Conservation (phyloP, 2,797 vertebrate species). For the Melanotaenia trifasciata region DNA sequence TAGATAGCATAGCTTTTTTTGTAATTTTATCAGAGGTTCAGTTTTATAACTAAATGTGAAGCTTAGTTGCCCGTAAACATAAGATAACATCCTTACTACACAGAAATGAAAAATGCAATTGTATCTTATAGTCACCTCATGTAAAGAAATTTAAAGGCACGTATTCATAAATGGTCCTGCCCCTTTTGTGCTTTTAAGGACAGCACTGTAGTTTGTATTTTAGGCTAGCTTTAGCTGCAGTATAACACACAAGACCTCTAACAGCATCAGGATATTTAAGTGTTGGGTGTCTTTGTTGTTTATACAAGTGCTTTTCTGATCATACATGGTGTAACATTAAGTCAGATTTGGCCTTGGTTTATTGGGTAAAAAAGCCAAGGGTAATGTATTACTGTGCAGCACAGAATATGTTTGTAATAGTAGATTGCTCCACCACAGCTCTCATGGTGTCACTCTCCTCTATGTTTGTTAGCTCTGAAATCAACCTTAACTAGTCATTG, state of each 20-base stretch:
- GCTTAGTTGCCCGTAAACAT: neutral
- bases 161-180: neutral
- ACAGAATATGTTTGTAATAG: neutral
- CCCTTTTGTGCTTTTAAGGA: neutral
- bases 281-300: too few relatives aligned
- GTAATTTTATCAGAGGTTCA: too few relatives aligned
- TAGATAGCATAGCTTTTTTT: too few relatives aligned
- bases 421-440: neutral
- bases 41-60: neutral
- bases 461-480: slow-evolving; percentile 2
- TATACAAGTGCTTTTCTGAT: neutral
- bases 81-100: neutral
- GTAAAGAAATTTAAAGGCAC: neutral
- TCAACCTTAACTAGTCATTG: neutral
- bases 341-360: neutral
- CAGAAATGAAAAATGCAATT: neutral
- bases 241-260: too few relatives aligned
- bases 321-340: neutral
- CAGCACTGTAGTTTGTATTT: too few relatives aligned
- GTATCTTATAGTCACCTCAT: neutral
- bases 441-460: neutral
- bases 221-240: too few relatives aligned
- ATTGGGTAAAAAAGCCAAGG: neutral
- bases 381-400: neutral
- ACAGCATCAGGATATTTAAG: too few relatives aligned